phyloP scores from a whole-genome alignment of 2,888 invertebrate species.

The Corbicula japonica region DNA sequence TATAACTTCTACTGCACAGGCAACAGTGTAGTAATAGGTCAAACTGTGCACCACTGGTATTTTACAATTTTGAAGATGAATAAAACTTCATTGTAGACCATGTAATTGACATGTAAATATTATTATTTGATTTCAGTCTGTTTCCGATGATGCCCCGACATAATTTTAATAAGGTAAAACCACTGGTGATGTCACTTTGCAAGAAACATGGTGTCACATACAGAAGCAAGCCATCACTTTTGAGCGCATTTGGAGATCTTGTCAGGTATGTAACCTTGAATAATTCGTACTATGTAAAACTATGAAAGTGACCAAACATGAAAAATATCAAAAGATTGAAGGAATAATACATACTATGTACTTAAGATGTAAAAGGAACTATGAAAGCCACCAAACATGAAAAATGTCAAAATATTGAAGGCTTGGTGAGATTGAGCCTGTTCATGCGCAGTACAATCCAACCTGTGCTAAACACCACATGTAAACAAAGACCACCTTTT shows the following conservation, averaged over 20 bases:
- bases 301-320: neutral
- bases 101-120: neutral
- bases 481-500: too few species aligned
- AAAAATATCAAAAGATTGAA: too few species aligned
- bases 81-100: too few species aligned
- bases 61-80: too few species aligned
- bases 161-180: conserved; percentile 81
- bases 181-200: conserved; percentile 80
- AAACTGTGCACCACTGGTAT: too few species aligned
- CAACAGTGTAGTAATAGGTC: too few species aligned
- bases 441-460: too few species aligned
- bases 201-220: conserved; percentile 82
- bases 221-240: conserved; percentile 75
- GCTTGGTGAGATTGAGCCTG: neutral
- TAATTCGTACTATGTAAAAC: neutral
- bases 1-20: too few species aligned
- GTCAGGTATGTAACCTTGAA: conserved; percentile 76
- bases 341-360: too few species aligned
- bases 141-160: conserved; percentile 86
- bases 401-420: neutral
- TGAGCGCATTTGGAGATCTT: conserved; percentile 81
- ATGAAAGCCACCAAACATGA: neutral
- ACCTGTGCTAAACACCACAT: too few species aligned
- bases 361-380: neutral
- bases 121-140: conserved; percentile 75